phyloP scores from a whole-genome alignment of 2,888 invertebrate species.

The Sphinx pinastri region DNA sequence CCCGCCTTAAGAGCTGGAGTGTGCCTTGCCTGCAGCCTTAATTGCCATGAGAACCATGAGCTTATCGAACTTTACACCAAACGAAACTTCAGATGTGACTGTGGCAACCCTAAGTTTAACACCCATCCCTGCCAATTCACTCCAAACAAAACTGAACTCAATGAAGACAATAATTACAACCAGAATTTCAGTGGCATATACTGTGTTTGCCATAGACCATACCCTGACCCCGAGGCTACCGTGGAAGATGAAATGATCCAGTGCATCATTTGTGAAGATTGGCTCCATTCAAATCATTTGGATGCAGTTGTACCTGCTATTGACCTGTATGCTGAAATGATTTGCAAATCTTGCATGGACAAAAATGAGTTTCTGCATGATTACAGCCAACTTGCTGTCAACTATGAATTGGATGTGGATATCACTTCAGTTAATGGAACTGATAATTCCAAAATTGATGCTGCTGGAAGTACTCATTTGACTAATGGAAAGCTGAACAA shows the following conservation, averaged over 20 bases:
- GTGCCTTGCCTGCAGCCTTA: slow-evolving; percentile 96
- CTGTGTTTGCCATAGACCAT: slow-evolving; percentile 95
- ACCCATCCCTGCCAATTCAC: slow-evolving; percentile 87
- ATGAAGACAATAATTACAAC: slow-evolving; percentile 91
- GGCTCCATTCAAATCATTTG: slow-evolving; percentile 95
- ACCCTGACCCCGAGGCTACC: slow-evolving; percentile 95
- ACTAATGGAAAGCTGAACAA: slow-evolving; percentile 23
- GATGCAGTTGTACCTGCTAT: slow-evolving; percentile 83
- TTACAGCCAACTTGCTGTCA: slow-evolving; percentile 84
- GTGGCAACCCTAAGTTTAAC: slow-evolving; percentile 92
- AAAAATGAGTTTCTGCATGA: slow-evolving; percentile 89
- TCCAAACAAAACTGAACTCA: slow-evolving; percentile 85
- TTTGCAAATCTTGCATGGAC: slow-evolving; percentile 91
- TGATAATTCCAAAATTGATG: slow-evolving; percentile 15
- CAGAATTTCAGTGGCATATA: slow-evolving; percentile 97
- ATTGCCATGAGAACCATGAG: slow-evolving; percentile 98
- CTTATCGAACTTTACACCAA: slow-evolving; percentile 98
- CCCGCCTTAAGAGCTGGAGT: slow-evolving; percentile 89
- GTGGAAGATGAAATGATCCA: slow-evolving; percentile 97
- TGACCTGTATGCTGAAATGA: slow-evolving; percentile 90
- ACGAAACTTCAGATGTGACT: slow-evolving; percentile 97
- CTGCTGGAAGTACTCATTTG: neutral
- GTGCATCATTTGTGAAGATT: slow-evolving; percentile 98
- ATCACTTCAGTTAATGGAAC: slow-evolving; percentile 31
- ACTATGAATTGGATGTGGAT: slow-evolving; percentile 58